Base-by-base conservation (phyloP, 2,888 invertebrate genomes). In the Boloria selene region DNA sequence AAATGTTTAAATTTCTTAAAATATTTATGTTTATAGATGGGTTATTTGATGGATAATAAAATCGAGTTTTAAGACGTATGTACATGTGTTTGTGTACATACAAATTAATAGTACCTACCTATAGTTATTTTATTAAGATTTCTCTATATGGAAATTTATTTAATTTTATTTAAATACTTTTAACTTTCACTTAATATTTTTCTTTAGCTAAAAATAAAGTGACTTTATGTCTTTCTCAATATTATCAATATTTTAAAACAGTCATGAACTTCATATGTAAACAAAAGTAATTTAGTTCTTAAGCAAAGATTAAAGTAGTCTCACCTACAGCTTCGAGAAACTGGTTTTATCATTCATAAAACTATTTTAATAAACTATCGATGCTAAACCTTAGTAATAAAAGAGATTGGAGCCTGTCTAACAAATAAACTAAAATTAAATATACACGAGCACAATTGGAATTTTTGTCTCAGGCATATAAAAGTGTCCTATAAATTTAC, bases 401-500 rank as follows among this genome's bases (percentile, higher is more conserved):
- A 91, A 87, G 85, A 88, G 86, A 87, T 87, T 87, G 87, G 87
- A 86, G 79, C 79, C 82, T 80, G 81, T 80, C 87, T 89, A 90
- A 90, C 90, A 91, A 90, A 91, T 90, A 92, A 90, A 92, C 87
- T 85, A 90, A 92, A 89, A 91, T 92, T 92, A 91, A 91, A 91
- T 92, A 92, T 90, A 91, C 90, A 91, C 86, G 88, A 85, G 83
- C 79, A 91, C 91, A 92, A 91, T 90, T 90, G 88, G 90, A 90
- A 91, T 90, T 91, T 91, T 91, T 92, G 92, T 92, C 91, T 92
- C 91, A 90, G 86, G 79, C 89, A 79, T 90, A 92, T 92, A 91
- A 91, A 92, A 91, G 81, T 91, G 92, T 92, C 92, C 90, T 92
- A 92, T 91, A 92, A 92, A 92, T 92, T 91, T 88, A 90, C 86